Conservation (phyloP, 2,888 invertebrate genomes). For the Bombylius major region DNA sequence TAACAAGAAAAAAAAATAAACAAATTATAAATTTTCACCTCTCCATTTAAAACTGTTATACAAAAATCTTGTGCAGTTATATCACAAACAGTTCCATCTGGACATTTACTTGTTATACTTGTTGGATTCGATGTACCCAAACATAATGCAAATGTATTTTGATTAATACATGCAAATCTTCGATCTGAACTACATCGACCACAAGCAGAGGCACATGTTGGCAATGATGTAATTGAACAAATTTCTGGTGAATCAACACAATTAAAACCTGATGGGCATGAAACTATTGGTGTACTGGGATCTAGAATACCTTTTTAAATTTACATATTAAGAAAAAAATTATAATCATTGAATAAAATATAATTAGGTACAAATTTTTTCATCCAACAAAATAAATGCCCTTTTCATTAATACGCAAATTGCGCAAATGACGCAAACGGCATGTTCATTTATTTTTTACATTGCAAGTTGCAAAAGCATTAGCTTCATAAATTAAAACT, state of each 20-base stretch:
- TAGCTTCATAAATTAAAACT: no score
- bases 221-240: not conserved
- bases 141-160: conserved; percentile 4
- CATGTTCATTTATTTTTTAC: no score
- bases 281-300: not conserved
- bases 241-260: not conserved
- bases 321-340: not conserved
- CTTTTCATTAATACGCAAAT: no score
- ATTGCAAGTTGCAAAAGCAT: no score
- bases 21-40: not conserved
- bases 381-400: no score
- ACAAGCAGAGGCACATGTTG: not conserved
- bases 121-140: conserved; percentile 1
- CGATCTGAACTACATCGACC: not conserved
- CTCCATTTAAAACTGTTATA: not conserved
- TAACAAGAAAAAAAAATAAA: no score
- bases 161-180: conserved; percentile 5
- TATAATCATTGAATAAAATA: not conserved
- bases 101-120: not conserved
- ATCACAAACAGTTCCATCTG: not conserved
- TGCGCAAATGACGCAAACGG: no score
- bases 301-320: not conserved
- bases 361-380: no score
- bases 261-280: not conserved
- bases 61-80: not conserved